These are phyloP conservation scores for Clarias batrachus DNA, from an alignment of 2,113 vertebrate species.

Conservation along the genomic window DNA sequence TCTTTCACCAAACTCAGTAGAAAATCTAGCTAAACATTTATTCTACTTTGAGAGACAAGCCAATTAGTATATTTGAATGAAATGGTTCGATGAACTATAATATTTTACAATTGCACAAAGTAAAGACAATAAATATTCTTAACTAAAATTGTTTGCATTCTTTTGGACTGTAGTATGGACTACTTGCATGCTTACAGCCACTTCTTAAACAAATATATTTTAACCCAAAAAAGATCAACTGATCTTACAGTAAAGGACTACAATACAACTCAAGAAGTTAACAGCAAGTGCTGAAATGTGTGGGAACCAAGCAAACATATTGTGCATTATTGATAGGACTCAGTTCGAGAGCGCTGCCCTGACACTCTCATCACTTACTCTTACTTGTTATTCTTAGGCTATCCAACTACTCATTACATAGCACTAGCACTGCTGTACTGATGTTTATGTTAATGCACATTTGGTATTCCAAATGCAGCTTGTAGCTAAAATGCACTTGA, in stretches of 20 bases:
- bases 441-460: constrained; percentile 3
- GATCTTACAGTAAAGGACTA: neutral
- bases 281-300: constrained; percentile 40
- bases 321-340: constrained; percentile 61
- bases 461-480: neutral
- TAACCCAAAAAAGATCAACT: neutral
- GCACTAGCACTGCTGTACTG: neutral
- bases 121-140: neutral
- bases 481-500: neutral
- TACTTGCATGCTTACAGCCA: neutral
- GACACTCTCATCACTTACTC: constrained; percentile 36
- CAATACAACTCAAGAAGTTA: neutral
- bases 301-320: constrained; percentile 38
- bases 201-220: neutral
- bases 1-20: no score
- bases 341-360: constrained; percentile 45
- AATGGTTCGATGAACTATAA: neutral
- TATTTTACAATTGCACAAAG: neutral
- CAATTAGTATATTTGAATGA: neutral
- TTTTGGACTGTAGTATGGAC: neutral
- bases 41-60: neutral
- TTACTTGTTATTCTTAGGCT: neutral
- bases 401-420: constrained; percentile 18
- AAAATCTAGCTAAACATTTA: neutral
- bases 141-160: neutral